Conservation (phyloP, 2,113 vertebrate genomes). For the Syngnathus floridae region DNA sequence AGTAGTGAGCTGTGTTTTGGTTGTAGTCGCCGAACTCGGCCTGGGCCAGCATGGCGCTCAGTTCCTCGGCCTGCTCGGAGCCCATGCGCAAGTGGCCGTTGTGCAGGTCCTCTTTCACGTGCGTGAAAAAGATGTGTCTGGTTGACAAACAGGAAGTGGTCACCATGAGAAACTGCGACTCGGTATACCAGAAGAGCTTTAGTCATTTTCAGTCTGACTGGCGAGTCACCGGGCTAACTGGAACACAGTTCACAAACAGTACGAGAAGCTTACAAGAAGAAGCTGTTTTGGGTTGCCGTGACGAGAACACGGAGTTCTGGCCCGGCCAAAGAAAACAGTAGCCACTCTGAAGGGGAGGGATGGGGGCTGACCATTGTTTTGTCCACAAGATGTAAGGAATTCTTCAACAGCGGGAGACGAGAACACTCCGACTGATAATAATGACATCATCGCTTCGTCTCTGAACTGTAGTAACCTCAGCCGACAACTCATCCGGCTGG, state of each 20-base stretch:
- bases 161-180: background rate
- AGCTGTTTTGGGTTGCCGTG: conserved; percentile 28
- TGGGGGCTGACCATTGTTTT: conserved; percentile 45
- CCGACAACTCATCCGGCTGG: conserved; percentile 1
- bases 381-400: conserved; percentile 44
- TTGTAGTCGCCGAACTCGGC: conserved; percentile 95
- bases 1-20: conserved; percentile 95
- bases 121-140: conserved; percentile 92
- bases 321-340: conserved; percentile 29
- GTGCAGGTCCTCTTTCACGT: conserved; percentile 92
- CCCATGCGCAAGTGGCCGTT: conserved; percentile 86
- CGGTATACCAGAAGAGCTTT: background rate
- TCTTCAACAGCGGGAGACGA: conserved; percentile 16
- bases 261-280: background rate
- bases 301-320: conserved; percentile 32
- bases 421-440: conserved; percentile 26
- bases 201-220: background rate
- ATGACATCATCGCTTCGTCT: conserved; percentile 8
- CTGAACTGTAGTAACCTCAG: conserved; percentile 43
- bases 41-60: conserved; percentile 88
- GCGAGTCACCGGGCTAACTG: background rate
- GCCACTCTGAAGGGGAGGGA: conserved; percentile 1
- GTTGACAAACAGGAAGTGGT: conserved; percentile 9
- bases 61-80: conserved; percentile 84
- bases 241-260: background rate